A percentile compares a stretch with the other conserved stretches of the same genome.
Evolutionary conservation across 1,140 invertebrate species (phyloP).

Genomic region (Chlorops oryzae): DNA sequence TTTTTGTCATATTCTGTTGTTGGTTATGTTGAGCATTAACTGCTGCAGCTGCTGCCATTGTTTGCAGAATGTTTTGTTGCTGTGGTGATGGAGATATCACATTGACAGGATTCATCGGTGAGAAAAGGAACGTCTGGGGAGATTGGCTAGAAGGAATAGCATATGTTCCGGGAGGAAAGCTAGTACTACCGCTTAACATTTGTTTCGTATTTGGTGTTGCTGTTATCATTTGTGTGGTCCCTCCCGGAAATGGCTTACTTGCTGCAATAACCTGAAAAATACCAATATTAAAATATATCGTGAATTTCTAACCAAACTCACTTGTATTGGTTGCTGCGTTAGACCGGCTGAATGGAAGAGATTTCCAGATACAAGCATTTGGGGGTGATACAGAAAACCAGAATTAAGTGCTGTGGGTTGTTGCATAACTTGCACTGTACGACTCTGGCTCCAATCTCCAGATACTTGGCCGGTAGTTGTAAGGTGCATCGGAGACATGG

Average conservation of each 20-base stretch:
- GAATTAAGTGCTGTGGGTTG: conserved; percentile 71
- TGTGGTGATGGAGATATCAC: conserved; percentile 67
- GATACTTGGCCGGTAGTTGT: conserved; percentile 44
- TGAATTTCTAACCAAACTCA: conserved; percentile 27
- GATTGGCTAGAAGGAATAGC: conserved; percentile 72
- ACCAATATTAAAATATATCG: too few relatives aligned
- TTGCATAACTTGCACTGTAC: conserved; percentile 72
- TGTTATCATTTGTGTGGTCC: conserved; percentile 71
- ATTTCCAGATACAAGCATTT: conserved; percentile 72
- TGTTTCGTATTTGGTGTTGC: conserved; percentile 61
- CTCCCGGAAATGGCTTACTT: conserved; percentile 73
- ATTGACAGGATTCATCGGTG: conserved; percentile 62
- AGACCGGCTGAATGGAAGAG: conserved; percentile 68
- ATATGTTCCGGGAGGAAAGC: conserved; percentile 53
- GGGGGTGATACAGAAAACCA: conserved; percentile 71
- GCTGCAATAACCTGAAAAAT: conserved; percentile 54
- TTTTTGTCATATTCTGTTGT: conserved; percentile 26
- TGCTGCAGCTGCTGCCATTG: conserved; percentile 32
- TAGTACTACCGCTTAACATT: conserved; percentile 54
- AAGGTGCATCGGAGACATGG: conserved; percentile 51
- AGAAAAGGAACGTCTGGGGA: conserved; percentile 73
- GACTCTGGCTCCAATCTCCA: conserved; percentile 56
- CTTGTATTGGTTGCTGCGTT: conserved; percentile 67
- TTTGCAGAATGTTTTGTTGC: conserved; percentile 39
- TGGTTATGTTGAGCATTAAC: conserved; percentile 11